Evolutionary conservation across 1,140 invertebrate genomes (phyloP).

Genomic region (Drosophila punjabiensis): DNA sequence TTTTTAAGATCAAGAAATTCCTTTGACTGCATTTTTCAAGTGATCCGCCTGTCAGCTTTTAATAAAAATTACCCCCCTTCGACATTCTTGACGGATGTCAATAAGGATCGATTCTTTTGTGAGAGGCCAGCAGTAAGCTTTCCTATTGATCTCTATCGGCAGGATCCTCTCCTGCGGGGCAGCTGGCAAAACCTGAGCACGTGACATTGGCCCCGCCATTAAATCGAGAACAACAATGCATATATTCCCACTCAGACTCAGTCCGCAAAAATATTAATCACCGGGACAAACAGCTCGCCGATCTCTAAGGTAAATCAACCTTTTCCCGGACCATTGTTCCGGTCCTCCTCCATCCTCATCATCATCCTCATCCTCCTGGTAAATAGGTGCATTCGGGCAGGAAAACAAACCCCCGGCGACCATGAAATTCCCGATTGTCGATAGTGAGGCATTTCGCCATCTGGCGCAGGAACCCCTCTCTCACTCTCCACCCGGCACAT

Average conservation of each 20-base stretch:
- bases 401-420: constrained; percentile 65
- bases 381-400: constrained; percentile 54
- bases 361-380: constrained; percentile 17
- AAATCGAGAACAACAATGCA: constrained; percentile 30
- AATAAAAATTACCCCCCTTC: neutral
- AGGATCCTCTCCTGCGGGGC: constrained; percentile 10
- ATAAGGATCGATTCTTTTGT: neutral
- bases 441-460: constrained; percentile 45
- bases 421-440: constrained; percentile 59
- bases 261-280: constrained; percentile 65
- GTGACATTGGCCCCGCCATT: constrained; percentile 50
- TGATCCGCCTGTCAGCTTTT: neutral
- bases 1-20: neutral
- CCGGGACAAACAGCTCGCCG: constrained; percentile 48
- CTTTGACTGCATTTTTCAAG: neutral
- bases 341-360: constrained; percentile 16
- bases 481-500: constrained; percentile 56
- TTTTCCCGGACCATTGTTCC: constrained; percentile 55
- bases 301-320: constrained; percentile 67
- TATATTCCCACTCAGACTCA: constrained; percentile 28
- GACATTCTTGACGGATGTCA: neutral
- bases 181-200: constrained; percentile 42
- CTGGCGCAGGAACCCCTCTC: constrained; percentile 37
- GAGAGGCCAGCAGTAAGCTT: constrained; percentile 22
- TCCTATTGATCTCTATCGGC: constrained; percentile 27